Conservation (phyloP, 1,140 invertebrate species). For the Asbolus verrucosus region DNA sequence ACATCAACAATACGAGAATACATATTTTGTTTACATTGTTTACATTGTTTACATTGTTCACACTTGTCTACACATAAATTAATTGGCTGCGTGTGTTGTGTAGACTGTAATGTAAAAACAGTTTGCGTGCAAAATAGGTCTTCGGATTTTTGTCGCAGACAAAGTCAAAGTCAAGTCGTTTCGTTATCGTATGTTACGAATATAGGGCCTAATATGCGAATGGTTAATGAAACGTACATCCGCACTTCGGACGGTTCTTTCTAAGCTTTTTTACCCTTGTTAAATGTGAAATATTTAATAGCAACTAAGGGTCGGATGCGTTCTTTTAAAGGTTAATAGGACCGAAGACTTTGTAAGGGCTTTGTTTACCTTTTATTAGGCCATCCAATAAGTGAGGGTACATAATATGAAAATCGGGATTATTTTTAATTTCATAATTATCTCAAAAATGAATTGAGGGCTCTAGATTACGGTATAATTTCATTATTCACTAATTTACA, state of each 20-base stretch:
- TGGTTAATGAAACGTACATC: conserved; percentile 40
- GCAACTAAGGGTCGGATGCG: conserved; percentile 36
- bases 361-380: conserved; percentile 37
- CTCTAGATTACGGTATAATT: neutral
- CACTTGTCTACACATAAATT: too few species aligned
- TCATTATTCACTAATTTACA: conserved; percentile 10
- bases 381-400: too few species aligned
- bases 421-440: conserved; percentile 30
- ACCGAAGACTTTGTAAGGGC: conserved; percentile 24
- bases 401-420: too few species aligned
- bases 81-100: too few species aligned
- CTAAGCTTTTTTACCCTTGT: conserved; percentile 35
- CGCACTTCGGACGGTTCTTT: conserved; percentile 27
- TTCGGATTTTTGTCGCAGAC: conserved; percentile 4
- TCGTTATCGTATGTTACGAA: conserved; percentile 28
- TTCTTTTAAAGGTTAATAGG: conserved; percentile 25
- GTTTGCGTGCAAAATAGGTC: conserved; percentile 1
- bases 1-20: too few species aligned
- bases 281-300: conserved; percentile 43
- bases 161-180: too few species aligned
- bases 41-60: too few species aligned
- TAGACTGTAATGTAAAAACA: too few species aligned
- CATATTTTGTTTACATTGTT: too few species aligned
- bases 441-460: neutral
- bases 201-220: conserved; percentile 32